Percentiles rank a stretch among this genome's conserved stretches.
Conservation (phyloP, 2,888 invertebrate species). For the Bhutanitis thaidina region DNA sequence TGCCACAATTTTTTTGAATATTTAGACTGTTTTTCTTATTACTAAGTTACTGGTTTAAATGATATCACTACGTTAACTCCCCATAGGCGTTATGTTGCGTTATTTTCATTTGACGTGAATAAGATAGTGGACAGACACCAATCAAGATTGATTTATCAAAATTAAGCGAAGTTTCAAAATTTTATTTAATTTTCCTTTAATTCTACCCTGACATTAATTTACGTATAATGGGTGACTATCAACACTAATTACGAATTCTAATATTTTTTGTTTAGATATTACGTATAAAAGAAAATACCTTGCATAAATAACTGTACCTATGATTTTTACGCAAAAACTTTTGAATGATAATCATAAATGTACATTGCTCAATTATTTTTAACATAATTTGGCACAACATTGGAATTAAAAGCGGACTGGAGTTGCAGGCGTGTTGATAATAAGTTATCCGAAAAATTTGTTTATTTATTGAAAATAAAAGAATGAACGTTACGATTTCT, state of each 20-base stretch:
- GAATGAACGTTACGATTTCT: neutral
- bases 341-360: constrained; percentile 1
- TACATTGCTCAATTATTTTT: constrained; percentile 34
- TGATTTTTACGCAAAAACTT: constrained; percentile 1
- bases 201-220: constrained; percentile 92
- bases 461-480: neutral
- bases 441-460: neutral
- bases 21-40: constrained; percentile 30
- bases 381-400: constrained; percentile 72
- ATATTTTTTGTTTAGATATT: constrained; percentile 60
- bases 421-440: constrained; percentile 22
- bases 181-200: constrained; percentile 62
- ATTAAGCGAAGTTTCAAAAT: constrained; percentile 61
- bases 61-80: constrained; percentile 56
- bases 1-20: too few species aligned
- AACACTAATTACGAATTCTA: constrained; percentile 67
- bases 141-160: constrained; percentile 62
- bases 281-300: constrained; percentile 52
- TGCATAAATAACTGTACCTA: neutral
- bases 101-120: constrained; percentile 34
- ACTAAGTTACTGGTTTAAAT: constrained; percentile 43
- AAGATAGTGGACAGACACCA: constrained; percentile 67
- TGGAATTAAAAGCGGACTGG: constrained; percentile 55
- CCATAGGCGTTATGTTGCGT: constrained; percentile 13
- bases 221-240: constrained; percentile 89